Evolutionary conservation across 1,140 invertebrate species (phyloP).

Genomic region (Bombus waltoni): DNA sequence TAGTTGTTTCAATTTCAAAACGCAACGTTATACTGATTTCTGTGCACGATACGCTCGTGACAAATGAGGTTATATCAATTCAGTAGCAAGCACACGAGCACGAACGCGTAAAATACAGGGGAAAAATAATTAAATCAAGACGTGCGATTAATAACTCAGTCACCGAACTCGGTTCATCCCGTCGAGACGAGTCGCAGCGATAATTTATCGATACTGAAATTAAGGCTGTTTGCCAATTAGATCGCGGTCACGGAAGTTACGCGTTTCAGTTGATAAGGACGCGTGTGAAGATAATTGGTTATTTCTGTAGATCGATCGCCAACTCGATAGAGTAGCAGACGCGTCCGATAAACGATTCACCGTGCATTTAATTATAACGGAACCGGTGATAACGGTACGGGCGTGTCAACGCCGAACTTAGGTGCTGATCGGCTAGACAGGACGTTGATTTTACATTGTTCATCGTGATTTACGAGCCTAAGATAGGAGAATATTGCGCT

Average conservation of each 20-base stretch:
- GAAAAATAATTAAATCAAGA: background rate
- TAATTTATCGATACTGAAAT: conserved; percentile 36
- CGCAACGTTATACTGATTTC: conserved; percentile 2
- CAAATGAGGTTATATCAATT: conserved; percentile 3
- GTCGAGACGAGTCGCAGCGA: background rate
- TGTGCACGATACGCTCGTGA: background rate
- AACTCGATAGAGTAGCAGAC: conserved; percentile 43
- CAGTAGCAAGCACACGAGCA: background rate
- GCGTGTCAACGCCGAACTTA: conserved; percentile 11
- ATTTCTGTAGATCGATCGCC: conserved; percentile 56
- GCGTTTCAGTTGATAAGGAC: conserved; percentile 34
- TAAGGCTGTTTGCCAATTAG: conserved; percentile 31
- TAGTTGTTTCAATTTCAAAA: background rate
- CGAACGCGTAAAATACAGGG: background rate
- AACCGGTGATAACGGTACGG: conserved; percentile 54
- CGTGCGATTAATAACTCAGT: conserved; percentile 26
- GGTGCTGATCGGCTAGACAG: background rate
- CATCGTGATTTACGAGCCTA: background rate
- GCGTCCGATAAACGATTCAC: conserved; percentile 41
- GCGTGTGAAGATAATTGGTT: conserved; percentile 58
- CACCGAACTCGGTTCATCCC: conserved; percentile 18
- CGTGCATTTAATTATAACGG: conserved; percentile 62
- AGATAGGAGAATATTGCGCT: background rate
- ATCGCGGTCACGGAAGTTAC: conserved; percentile 12
- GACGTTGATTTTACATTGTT: background rate